Conservation (phyloP, 2,797 vertebrate species). For the Phalloptychus januarius region DNA sequence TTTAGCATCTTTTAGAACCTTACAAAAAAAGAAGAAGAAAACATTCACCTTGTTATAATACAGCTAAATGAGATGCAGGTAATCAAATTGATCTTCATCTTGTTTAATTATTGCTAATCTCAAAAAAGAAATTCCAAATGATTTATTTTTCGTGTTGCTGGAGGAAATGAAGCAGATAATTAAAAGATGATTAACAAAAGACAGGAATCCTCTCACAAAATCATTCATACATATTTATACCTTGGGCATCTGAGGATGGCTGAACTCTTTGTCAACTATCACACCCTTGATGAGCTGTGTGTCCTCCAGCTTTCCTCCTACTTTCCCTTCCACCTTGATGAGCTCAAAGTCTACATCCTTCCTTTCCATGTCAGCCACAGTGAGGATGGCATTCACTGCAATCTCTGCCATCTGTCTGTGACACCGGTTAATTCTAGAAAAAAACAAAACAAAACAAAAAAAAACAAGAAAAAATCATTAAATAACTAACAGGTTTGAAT, state of each 20-base stretch:
- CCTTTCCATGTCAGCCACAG: slow-evolving; percentile 95
- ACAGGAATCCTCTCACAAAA: not conserved
- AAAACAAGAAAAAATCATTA: slow-evolving; percentile 5
- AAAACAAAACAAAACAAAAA: slow-evolving; percentile 37
- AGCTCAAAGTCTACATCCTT: slow-evolving; percentile 99
- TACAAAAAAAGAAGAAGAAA: not conserved
- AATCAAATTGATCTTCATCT: not conserved
- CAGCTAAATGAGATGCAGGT: not conserved
- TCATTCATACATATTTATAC: slow-evolving; percentile 67
- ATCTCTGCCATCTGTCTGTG: slow-evolving; percentile 99
- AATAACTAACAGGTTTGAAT: not conserved
- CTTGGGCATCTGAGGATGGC: slow-evolving; percentile 99
- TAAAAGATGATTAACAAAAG: not conserved
- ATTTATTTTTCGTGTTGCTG: not conserved
- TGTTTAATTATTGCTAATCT: not conserved
- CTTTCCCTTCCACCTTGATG: slow-evolving; percentile 98
- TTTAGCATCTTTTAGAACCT: slow-evolving; percentile 91
- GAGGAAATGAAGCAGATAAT: not conserved
- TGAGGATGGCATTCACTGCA: slow-evolving; percentile 94
- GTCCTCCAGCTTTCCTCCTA: slow-evolving; percentile 96
- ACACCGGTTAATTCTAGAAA: slow-evolving; percentile 93
- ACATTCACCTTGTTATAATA: not conserved
- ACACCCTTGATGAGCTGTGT: slow-evolving; percentile 96
- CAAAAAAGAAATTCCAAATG: not conserved
- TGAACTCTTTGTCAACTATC: slow-evolving; percentile 99